phyloP scores from a whole-genome alignment of 2,888 invertebrate genomes.

The Drosophila hawaiiensis region DNA sequence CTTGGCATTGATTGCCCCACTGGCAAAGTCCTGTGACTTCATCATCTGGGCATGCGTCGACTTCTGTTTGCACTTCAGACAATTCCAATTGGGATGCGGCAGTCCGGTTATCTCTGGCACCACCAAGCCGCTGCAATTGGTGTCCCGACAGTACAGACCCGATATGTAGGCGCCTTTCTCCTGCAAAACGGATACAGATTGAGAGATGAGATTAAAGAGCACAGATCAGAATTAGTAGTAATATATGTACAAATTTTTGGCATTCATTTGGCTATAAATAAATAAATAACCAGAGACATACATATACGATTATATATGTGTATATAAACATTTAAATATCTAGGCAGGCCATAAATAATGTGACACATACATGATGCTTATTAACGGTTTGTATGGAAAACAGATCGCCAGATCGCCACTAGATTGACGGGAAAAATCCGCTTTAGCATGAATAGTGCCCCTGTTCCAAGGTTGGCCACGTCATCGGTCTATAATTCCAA shows the following conservation, averaged over 20 bases:
- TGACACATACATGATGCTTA: constrained; percentile 49
- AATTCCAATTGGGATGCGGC: constrained; percentile 88
- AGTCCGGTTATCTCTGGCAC: constrained; percentile 88
- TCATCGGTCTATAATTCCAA: constrained; percentile 42
- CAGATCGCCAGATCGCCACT: constrained; percentile 6
- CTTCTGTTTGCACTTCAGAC: constrained; percentile 87
- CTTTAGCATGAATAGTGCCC: constrained; percentile 18
- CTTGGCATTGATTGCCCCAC: constrained; percentile 84
- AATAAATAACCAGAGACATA: background rate
- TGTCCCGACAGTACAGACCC: constrained; percentile 86
- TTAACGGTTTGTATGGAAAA: constrained; percentile 28
- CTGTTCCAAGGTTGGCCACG: constrained; percentile 45
- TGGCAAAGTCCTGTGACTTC: constrained; percentile 83
- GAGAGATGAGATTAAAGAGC: constrained; percentile 12
- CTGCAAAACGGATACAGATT: constrained; percentile 55
- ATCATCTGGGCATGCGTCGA: constrained; percentile 82
- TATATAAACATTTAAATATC: constrained; percentile 27
- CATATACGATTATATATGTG: constrained; percentile 1
- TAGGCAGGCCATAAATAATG: constrained; percentile 59
- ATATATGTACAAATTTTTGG: constrained; percentile 22
- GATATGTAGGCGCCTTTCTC: constrained; percentile 84
- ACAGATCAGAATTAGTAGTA: background rate
- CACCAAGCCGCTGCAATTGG: constrained; percentile 81
- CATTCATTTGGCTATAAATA: constrained; percentile 66
- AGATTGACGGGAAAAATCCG: constrained; percentile 35